These are phyloP conservation scores for Drosophila falleni DNA, from an alignment of 2,888 invertebrate genomes.

Conservation along the genomic window DNA sequence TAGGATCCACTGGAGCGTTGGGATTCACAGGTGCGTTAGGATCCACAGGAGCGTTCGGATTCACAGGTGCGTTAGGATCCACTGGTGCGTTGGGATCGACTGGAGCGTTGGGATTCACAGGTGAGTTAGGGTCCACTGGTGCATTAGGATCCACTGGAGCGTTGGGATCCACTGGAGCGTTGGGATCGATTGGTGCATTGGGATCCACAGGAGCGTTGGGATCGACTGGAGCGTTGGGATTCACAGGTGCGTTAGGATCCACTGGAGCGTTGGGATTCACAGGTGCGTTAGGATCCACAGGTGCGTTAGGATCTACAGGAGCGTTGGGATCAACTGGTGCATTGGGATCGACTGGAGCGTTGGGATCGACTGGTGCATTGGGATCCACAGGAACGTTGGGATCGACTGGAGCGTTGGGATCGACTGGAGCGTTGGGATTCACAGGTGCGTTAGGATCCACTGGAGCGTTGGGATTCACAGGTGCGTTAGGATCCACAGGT, in stretches of 20 bases:
- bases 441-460: too few relatives aligned
- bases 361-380: constrained; percentile 11
- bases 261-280: constrained; percentile 15
- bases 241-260: too few relatives aligned
- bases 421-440: too few relatives aligned
- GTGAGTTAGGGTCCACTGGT: constrained; percentile 17
- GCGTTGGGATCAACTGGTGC: constrained; percentile 14
- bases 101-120: constrained; percentile 16
- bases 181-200: too few relatives aligned
- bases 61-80: background rate
- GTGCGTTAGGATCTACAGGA: constrained; percentile 13
- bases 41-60: constrained; percentile 14
- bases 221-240: too few relatives aligned
- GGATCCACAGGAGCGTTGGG: too few relatives aligned
- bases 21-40: constrained; percentile 21
- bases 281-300: constrained; percentile 12
- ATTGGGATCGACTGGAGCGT: constrained; percentile 19
- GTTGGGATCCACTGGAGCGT: too few relatives aligned
- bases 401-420: constrained; percentile 2
- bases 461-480: too few relatives aligned
- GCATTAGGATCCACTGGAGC: too few relatives aligned
- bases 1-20: constrained; percentile 8
- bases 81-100: constrained; percentile 20
- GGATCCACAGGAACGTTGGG: constrained; percentile 23
- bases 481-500: too few relatives aligned